Evolutionary conservation across 2,888 invertebrate genomes (phyloP), one percentile per base, ranked within the genome.

Genomic region (Sarcophaga subvicina): DNA sequence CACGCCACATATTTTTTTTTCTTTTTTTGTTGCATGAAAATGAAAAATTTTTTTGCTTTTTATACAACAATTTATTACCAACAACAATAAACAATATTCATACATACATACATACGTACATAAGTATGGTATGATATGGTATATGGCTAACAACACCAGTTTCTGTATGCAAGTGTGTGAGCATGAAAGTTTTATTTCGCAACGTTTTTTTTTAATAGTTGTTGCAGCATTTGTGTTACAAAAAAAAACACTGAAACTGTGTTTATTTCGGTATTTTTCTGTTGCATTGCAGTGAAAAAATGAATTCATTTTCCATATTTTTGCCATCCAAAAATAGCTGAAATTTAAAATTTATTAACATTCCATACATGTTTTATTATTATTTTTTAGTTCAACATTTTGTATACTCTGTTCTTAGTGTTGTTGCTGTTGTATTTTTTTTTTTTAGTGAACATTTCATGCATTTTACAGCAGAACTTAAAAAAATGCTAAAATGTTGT

Each of bases 261-360:
- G 14, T 71, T 10, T 59, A 37, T 37, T n/a, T n/a, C 71, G 54
- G 54, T 14, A 70, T 22, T 59, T 59, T 54, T 59, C 54, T 54
- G 54, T 59, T 27, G 27, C 71, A 71, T 59, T 71, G 54, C 71
- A 54, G 54, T 71, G 54, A 54, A 54, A 54, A 54, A 54, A 14
- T 54, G 17, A 54, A 54, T 54, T 54, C 17, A 1, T 27, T 22
- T 59, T 71, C 49, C 49, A 70, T 79, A 54, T 59, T 64, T 64
- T 37, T 59, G 12, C 54, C 54, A 22, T 25, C 11, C 45, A 66
- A 72, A 80, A 80, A 59, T 72, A 37, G 54, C 54, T 79, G 17
- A 60, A 67, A 67, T 73, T 73, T 73, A 10, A 62, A 75, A 63
- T 69, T 75, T 81, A 69, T 62, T 73, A 60, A 69, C 37, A 70